Conservation (phyloP, 2,113 vertebrate genomes). For the Xenopus laevis region DNA sequence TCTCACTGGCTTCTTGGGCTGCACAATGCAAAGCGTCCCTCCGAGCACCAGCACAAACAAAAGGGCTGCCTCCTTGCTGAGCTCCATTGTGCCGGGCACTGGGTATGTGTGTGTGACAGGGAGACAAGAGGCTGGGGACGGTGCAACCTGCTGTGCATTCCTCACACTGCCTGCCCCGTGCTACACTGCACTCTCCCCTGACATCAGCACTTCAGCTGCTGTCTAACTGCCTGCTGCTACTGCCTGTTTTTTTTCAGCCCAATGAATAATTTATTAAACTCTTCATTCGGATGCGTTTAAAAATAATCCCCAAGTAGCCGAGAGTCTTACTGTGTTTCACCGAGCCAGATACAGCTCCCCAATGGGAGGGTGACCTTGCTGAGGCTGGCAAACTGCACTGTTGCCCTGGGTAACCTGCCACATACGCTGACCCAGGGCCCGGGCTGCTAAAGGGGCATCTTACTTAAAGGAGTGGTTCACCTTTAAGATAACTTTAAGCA, state of each 20-base stretch:
- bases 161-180: constrained; percentile 61
- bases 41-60: constrained; percentile 49
- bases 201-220: constrained; percentile 82
- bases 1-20: constrained; percentile 66
- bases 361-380: constrained; percentile 52
- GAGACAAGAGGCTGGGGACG: constrained; percentile 20
- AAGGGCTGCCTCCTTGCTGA: constrained; percentile 41
- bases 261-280: constrained; percentile 69
- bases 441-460: constrained; percentile 37
- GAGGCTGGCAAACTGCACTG: constrained; percentile 1
- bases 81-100: constrained; percentile 61
- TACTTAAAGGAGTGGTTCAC: too few relatives aligned
- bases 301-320: constrained; percentile 48
- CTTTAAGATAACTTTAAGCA: too few relatives aligned
- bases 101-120: constrained; percentile 17
- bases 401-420: constrained; percentile 9
- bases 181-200: constrained; percentile 74
- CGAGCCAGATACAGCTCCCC: background rate
- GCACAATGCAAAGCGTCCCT: constrained; percentile 50
- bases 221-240: constrained; percentile 44
- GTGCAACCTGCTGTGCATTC: constrained; percentile 32
- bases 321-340: constrained; percentile 29
- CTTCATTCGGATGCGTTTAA: constrained; percentile 49
- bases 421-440: background rate
- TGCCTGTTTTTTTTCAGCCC: constrained; percentile 25